A percentile compares a stretch with the other conserved stretches of the same genome.
Evolutionary conservation across 53 echinoderm and acorn worm species (phyloP).

Genomic region (Paelopatides confundens): DNA sequence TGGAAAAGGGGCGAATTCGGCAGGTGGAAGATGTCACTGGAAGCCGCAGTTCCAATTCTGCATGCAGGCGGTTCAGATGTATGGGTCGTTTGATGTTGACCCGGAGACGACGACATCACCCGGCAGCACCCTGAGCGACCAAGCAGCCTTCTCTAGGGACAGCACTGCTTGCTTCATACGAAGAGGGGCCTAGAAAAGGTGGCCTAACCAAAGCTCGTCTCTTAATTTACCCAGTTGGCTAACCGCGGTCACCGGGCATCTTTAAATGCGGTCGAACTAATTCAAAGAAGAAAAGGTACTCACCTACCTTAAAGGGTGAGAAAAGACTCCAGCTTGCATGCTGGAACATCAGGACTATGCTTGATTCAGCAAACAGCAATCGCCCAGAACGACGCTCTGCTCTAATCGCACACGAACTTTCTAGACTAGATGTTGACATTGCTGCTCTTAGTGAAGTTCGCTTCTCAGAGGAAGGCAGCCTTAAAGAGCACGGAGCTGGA

Average conservation of each 20-base stretch:
- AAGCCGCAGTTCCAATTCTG: constrained; percentile 62
- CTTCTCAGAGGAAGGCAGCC: constrained; percentile 52
- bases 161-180: constrained; percentile 72
- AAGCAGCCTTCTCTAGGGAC: constrained; percentile 57
- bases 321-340: no score
- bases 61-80: constrained; percentile 71
- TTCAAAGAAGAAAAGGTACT: constrained; percentile 10
- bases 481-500: constrained; percentile 58
- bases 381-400: no score
- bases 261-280: constrained; percentile 53
- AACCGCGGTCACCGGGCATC: no score
- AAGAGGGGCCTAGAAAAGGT: constrained; percentile 63
- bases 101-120: constrained; percentile 22
- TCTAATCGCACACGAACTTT: constrained; percentile 55
- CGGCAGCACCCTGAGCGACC: neutral
- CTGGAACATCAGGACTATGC: no score
- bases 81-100: constrained; percentile 26
- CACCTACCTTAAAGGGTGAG: no score
- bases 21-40: constrained; percentile 80
- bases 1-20: constrained; percentile 66
- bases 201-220: constrained; percentile 72
- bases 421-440: constrained; percentile 54
- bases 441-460: constrained; percentile 65
- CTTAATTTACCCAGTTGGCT: constrained; percentile 59
- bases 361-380: no score